Conservation (phyloP, 2,113 vertebrate species). For the Muntiacus reevesi region DNA sequence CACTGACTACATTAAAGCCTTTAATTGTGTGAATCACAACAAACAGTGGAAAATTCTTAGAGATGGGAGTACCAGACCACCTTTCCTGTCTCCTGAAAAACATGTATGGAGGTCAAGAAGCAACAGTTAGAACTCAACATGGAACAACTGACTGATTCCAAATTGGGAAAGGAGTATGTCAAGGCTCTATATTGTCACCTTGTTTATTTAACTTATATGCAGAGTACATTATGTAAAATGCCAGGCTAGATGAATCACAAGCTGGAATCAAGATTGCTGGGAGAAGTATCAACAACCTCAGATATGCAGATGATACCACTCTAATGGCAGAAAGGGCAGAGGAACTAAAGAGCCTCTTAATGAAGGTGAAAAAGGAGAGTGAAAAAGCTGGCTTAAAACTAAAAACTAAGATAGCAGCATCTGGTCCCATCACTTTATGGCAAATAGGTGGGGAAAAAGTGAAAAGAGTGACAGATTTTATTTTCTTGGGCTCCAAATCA, state of each 20-base stretch:
- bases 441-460: not conserved
- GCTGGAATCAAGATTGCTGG: not conserved
- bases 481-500: not conserved
- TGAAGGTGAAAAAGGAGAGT: not conserved
- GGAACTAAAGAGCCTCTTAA: not conserved
- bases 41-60: not conserved
- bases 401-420: not conserved
- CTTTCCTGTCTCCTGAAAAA: not conserved
- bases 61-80: not conserved
- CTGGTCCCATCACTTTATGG: not conserved
- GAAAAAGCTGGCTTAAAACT: not conserved
- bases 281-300: not conserved
- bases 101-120: not conserved
- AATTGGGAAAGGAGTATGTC: not conserved
- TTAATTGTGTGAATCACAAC: not conserved
- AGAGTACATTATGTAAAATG: not conserved
- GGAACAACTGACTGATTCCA: not conserved
- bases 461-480: not conserved
- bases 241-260: not conserved
- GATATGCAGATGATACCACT: not conserved
- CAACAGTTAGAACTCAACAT: not conserved
- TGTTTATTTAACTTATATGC: not conserved
- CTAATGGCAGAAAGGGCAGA: not conserved
- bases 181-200: not conserved
- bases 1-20: not conserved